Base-by-base conservation (phyloP, 1,140 invertebrate species). In the Asbolus verrucosus region DNA sequence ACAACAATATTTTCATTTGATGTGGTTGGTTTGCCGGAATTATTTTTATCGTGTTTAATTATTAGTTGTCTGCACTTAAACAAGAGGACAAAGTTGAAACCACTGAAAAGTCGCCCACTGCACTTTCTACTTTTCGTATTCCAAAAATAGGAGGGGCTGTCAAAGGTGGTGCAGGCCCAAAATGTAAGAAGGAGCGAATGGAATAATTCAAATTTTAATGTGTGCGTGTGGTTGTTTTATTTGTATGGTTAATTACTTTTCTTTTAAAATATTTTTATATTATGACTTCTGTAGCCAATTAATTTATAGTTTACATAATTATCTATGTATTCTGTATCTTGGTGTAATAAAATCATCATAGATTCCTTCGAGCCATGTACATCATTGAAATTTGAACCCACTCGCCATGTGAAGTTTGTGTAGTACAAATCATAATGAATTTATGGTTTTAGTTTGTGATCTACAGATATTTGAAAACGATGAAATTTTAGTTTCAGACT, bases 261-360 rank as follows among this genome's bases (percentile, higher is more conserved):
- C 9, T 36, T 36, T 36, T 38, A 59, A 68, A 59, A 39, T 62
- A 69, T 54, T 54, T 69, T 69, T 62, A 21, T 39, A 41, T 43
- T 69, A 62, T 61, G 41, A 69, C 41, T 54, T 33, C 16, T n/a
- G 39, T 61, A 69, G 62, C 31, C 39, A 61, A 38, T 60, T 27
- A n/a, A n/a, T n/a, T 30, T 30, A 30, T 30, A 30, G 4, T 30
- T 5, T 30, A 30, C 9, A 30, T 36, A 11, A 36, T 36, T 27
- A 11, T 50, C 39, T 70, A 33, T 36, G 33, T 36, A 36, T 11
- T 36, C 5, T 6, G 5, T 36, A 11, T 6, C 3, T 36, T 36
- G 11, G 33, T 36, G 33, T 36, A 36, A 36, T 36, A 36, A 36
- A 36, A 2, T 36, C 5, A 36, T 36, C 2, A 65, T 21, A 65